These are phyloP conservation scores for Ochlodes sylvanus DNA, from an alignment of 2,888 invertebrate genomes.

Conservation along the genomic window DNA sequence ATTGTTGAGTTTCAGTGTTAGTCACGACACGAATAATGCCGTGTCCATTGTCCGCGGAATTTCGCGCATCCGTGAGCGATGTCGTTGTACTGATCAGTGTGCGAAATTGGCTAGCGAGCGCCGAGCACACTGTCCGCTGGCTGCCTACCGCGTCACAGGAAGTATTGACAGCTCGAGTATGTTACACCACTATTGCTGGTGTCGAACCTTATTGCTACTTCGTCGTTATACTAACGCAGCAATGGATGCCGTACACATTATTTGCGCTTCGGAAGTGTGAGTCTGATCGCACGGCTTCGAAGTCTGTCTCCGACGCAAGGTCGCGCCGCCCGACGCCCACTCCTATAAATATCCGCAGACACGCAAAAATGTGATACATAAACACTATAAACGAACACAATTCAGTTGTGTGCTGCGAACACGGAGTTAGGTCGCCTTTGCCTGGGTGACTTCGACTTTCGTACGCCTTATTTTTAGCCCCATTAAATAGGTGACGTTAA, in stretches of 20 bases:
- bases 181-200: constrained; percentile 48
- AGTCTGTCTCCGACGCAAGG: constrained; percentile 76
- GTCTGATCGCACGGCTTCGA: constrained; percentile 5
- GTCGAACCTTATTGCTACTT: neutral
- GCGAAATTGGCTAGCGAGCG: constrained; percentile 80
- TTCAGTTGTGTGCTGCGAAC: constrained; percentile 24
- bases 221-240: neutral
- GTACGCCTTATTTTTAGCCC: constrained; percentile 32
- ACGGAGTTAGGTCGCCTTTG: constrained; percentile 26
- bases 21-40: constrained; percentile 51
- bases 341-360: constrained; percentile 80
- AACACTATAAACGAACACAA: constrained; percentile 15
- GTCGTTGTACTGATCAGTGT: constrained; percentile 81
- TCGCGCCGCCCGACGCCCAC: constrained; percentile 74
- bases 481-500: constrained; percentile 28
- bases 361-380: constrained; percentile 68
- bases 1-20: constrained; percentile 31
- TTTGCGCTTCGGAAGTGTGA: neutral
- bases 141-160: constrained; percentile 27
- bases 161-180: neutral
- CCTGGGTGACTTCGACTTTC: neutral
- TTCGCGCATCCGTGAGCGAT: constrained; percentile 64
- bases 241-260: constrained; percentile 2
- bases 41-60: constrained; percentile 48
- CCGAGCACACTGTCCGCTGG: constrained; percentile 62